Conservation (phyloP, 2,888 invertebrate species). For the Pycnomerus fuliginosus region DNA sequence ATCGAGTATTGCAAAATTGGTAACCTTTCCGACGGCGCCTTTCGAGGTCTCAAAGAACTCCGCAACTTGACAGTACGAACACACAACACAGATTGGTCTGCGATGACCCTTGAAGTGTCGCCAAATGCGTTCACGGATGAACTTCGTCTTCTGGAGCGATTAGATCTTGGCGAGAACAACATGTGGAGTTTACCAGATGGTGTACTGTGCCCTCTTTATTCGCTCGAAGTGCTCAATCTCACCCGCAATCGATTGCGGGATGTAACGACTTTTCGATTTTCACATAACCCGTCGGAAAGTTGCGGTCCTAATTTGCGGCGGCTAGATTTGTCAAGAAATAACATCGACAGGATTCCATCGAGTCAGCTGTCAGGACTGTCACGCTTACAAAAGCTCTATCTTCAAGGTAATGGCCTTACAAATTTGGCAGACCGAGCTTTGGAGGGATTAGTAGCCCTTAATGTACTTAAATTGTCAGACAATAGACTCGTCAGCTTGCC, state of each 20-base stretch:
- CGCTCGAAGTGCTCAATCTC: conserved; percentile 74
- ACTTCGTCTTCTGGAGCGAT: conserved; percentile 68
- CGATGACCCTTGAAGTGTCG: conserved; percentile 75
- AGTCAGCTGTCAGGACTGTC: conserved; percentile 70
- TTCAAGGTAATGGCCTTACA: conserved; percentile 75
- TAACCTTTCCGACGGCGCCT: conserved; percentile 79
- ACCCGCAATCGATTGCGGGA: conserved; percentile 78
- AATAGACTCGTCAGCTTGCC: conserved; percentile 80
- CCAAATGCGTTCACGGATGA: conserved; percentile 74
- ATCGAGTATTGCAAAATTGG: conserved; percentile 83
- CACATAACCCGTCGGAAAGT: conserved; percentile 61
- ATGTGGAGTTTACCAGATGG: conserved; percentile 78
- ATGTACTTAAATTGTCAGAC: conserved; percentile 74
- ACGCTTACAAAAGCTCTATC: conserved; percentile 70
- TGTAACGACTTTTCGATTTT: conserved; percentile 71
- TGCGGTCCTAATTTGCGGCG: conserved; percentile 70
- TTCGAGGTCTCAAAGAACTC: conserved; percentile 74
- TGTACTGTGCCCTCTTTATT: conserved; percentile 72
- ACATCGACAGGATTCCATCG: conserved; percentile 72
- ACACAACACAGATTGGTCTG: conserved; percentile 82
- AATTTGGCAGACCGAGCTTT: conserved; percentile 77
- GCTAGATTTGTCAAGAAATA: conserved; percentile 76
- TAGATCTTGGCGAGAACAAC: conserved; percentile 78
- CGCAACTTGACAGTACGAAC: conserved; percentile 78
- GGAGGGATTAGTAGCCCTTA: conserved; percentile 71